Evolutionary conservation across 2,888 invertebrate species (phyloP), one percentile per base, ranked within the genome.

Genomic region (Gari tellinella): DNA sequence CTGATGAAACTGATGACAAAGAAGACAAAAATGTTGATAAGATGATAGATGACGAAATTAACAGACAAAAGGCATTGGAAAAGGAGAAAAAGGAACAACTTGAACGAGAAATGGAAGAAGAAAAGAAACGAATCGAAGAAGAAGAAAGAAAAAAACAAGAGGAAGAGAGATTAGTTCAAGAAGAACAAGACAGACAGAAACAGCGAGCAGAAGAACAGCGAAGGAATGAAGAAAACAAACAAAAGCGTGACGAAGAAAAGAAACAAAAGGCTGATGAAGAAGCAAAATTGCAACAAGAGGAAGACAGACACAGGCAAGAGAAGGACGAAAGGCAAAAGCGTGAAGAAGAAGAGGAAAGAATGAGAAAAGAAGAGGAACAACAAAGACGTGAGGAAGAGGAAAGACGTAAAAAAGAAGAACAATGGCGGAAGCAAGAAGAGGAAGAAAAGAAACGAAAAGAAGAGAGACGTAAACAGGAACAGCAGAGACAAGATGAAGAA

Each of bases 321-420:
- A 25, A 57, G 48, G 55, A 37, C 55, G 46, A 52, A 15, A 49
- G 25, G 38, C 38, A 45, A n/a, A 23, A 31, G 62, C 52, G 46
- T 45, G n/a, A 40, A 48, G 17, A 38, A 49, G 19, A 56, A 8
- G 37, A 21, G 2, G 26, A 56, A 41, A 19, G 40, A 43, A 23
- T 4, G 14, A 4, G 19, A 8, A 23, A 49, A 15, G 26, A 19
- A 25, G 26, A 49, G 14, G 26, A 49, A 15, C 7, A 25, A 49
- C 7, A 25, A 49, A 23, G 17, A 57, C 1, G 31, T 10, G 21
- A 19, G 19, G 10, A 19, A 25, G 26, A 49, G 14, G 26, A 49
- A 5, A 15, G 17, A 5, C 15, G 26, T 21, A 23, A 49, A 25
- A 4, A 49, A 19, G 51, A 49, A 49, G 10, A 49, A 49, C 17